A percentile compares a stretch with the other conserved stretches of the same genome.
Evolutionary conservation across 2,113 vertebrate genomes (phyloP).

Genomic region (Tympanuchus pallidicinctus): DNA sequence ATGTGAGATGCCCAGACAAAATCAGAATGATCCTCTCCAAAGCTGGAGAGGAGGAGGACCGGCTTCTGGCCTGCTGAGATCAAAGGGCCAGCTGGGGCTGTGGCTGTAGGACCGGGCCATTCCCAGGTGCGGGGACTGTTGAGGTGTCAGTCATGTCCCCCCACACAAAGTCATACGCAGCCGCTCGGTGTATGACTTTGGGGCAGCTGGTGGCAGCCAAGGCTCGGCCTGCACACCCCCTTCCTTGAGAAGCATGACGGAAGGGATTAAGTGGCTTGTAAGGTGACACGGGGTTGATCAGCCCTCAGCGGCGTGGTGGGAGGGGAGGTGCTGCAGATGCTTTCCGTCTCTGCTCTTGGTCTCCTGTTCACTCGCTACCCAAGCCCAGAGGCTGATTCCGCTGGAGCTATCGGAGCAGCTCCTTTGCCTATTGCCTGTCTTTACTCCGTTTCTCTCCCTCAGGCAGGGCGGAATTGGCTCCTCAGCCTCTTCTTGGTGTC

Average conservation of each 20-base stretch:
- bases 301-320: not conserved
- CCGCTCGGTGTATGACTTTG: conserved; percentile 14
- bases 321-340: conserved; percentile 17
- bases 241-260: conserved; percentile 65
- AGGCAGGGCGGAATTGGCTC: not conserved
- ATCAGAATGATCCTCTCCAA: conserved; percentile 68
- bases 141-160: conserved; percentile 68
- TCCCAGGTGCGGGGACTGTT: conserved; percentile 45
- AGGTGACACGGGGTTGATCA: conserved; percentile 66
- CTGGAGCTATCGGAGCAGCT: not conserved
- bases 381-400: not conserved
- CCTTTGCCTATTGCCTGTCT: not conserved
- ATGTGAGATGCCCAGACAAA: conserved; percentile 67
- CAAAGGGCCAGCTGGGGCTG: conserved; percentile 66
- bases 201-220: conserved; percentile 63
- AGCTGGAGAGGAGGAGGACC: conserved; percentile 3
- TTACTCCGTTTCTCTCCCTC: not conserved
- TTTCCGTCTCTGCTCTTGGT: conserved; percentile 2
- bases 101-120: conserved; percentile 22
- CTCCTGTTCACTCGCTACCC: not conserved
- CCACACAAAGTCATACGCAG: not conserved
- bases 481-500: not conserved
- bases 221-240: conserved; percentile 27
- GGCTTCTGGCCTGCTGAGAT: conserved; percentile 46
- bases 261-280: conserved; percentile 72